Evolutionary conservation across 2,113 vertebrate species (phyloP), one percentile per base, ranked within the genome.

Genomic region (Prietella phreatophila): DNA sequence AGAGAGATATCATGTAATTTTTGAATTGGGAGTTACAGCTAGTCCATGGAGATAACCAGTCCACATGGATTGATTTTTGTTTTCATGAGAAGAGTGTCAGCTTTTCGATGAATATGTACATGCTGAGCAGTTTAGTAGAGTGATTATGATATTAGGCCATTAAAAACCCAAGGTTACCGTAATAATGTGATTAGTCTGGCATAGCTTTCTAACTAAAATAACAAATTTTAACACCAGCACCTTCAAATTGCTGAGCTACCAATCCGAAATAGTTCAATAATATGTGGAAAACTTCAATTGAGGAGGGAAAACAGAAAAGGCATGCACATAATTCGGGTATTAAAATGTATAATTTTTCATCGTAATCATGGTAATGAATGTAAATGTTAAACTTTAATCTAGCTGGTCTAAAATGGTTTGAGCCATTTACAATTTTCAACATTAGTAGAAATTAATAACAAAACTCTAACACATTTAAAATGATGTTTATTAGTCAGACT

Each of bases 181-280:
- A 91, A 69, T 83, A 65, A 47, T 86, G 55, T 6, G 1, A 89
- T 86, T 89, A 56, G 20, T 91, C 53, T 81, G 58, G 7, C 69
- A 80, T 85, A 73, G 56, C 53, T 60, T 71, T 39, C 61, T 75
- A 73, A 42, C 14, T 30, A 27, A 75, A 85, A 56, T 55, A 8
- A 9, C 17, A 82, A 25, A 69, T 69, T 69, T 15, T 8, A 19
- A 33, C 15, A 71, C 20, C 30, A 19, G 30, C 15, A 71, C 20
- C 33, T 36, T 71, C 15, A 71, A 71, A 36, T 2, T 33, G 17
- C 67, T 0, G 15, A 71, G 15, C 17, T 65, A n/a, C 1, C 22
- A 20, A 84, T 36, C 8, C 19, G 33, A 30, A 53, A n/a, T 10
- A 6, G 33, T 80, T 55, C n/a, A 80, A 20, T 82, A 63, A 47